Percentiles rank a stretch among this genome's conserved stretches.
Conservation (phyloP, 1,140 invertebrate species). For the Matsumurasca onukii region DNA sequence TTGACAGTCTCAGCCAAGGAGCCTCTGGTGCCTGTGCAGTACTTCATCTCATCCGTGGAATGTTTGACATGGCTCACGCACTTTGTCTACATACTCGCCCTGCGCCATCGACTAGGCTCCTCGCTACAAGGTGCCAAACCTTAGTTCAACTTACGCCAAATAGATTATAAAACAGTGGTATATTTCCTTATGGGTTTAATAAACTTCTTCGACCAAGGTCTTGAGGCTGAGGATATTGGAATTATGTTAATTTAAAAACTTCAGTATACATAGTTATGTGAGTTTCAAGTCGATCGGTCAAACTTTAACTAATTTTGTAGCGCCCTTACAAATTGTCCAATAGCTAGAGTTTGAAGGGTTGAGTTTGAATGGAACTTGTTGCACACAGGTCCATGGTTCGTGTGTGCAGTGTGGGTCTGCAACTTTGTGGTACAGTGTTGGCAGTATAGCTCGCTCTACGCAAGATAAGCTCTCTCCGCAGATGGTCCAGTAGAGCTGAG, state of each 20-base stretch:
- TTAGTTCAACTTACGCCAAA: too few species aligned
- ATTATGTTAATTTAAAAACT: too few species aligned
- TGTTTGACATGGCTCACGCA: slow-evolving; percentile 78
- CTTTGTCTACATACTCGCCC: slow-evolving; percentile 67
- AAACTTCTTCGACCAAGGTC: too few species aligned
- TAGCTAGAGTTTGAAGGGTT: too few species aligned
- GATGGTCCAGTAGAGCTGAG: slow-evolving; percentile 49
- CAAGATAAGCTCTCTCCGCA: not conserved
- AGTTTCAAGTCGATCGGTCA: too few species aligned
- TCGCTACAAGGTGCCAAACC: slow-evolving; percentile 67
- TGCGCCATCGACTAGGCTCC: slow-evolving; percentile 53
- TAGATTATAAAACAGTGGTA: too few species aligned
- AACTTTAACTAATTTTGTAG: too few species aligned
- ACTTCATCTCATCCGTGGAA: slow-evolving; percentile 46
- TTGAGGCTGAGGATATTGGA: too few species aligned
- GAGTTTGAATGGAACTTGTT: too few species aligned
- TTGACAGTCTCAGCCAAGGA: slow-evolving; percentile 25
- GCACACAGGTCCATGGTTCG: slow-evolving; percentile 61
- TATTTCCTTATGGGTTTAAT: too few species aligned
- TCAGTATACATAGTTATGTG: too few species aligned
- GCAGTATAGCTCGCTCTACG: not conserved
- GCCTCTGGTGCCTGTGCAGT: slow-evolving; percentile 35
- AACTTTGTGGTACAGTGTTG: slow-evolving; percentile 58
- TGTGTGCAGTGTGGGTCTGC: slow-evolving; percentile 65
- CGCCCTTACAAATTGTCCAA: too few species aligned